phyloP scores from a whole-genome alignment of 2,797 vertebrate species.

The Rhinella marina region DNA sequence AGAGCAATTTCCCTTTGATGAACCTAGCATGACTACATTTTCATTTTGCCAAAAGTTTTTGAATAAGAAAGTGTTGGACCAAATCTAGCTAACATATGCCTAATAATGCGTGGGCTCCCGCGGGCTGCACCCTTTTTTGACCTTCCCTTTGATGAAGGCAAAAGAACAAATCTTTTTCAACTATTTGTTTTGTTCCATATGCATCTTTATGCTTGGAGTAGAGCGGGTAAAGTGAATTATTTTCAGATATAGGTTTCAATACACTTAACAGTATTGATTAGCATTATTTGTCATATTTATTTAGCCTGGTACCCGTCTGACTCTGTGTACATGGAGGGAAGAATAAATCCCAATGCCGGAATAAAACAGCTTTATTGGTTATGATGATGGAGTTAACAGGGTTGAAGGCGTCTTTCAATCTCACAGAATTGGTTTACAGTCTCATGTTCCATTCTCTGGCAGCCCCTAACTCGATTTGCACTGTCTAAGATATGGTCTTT shows the following conservation, averaged over 20 bases:
- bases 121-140: not conserved
- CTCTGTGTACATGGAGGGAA: conserved; percentile 14
- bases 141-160: not conserved
- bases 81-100: not conserved
- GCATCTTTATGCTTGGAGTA: not conserved
- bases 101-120: not conserved
- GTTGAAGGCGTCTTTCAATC: conserved; percentile 45
- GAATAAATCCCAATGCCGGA: conserved; percentile 17
- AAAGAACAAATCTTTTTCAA: not conserved
- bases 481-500: conserved; percentile 39
- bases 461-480: conserved; percentile 42
- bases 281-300: conserved; percentile 25
- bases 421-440: conserved; percentile 51
- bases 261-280: conserved; percentile 14
- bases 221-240: not conserved
- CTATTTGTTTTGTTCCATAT: not conserved
- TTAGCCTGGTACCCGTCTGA: not conserved
- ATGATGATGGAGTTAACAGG: conserved; percentile 18
- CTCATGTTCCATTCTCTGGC: conserved; percentile 33
- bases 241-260: not conserved
- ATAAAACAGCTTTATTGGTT: conserved; percentile 31
- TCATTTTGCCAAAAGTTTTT: too few relatives aligned
- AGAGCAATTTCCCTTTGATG: too few relatives aligned
- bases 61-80: too few relatives aligned
- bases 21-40: too few relatives aligned